Evolutionary conservation across 1,140 invertebrate species (phyloP), one percentile per base, ranked within the genome.

Genomic region (Cataglyphis hispanica): DNA sequence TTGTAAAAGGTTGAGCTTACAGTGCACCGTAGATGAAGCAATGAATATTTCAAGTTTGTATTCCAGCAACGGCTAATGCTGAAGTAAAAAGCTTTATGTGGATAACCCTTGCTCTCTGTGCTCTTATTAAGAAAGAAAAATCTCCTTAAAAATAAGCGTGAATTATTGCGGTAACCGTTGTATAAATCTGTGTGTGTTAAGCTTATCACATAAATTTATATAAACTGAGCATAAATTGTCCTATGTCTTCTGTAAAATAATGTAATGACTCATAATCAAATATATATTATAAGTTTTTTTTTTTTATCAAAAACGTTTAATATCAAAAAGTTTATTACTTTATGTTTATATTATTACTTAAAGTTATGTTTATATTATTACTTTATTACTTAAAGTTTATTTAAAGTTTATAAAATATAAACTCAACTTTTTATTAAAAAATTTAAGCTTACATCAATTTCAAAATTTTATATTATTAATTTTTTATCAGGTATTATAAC

Each of bases 11-110:
- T 43, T 22, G 67, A 43, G 76, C 60, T 53, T 66, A 72, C 66
- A 34, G 10, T 19, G 34, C 19, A 10, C 46, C 66, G 61, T 78
- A 80, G 16, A 69, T 69, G 77, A 80, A 80, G 77, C 64, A 22
- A 80, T 80, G 46, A 56, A 80, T 69, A 69, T 69, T 80, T 80
- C 64, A 69, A 37, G 46, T 69, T 27, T 50, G 22, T 80, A 58
- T 80, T 56, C 46, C 77, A 80, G 56, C 76, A 56, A 34, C 5
- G 50, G 16, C 16, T 69, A 80, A 69, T 53, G 63, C 2, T 27
- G 37, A 84, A 72, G 22, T 53, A 63, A 16, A 69, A 80, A 16
- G 13, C 25, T 56, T 69, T 22, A 34, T 16, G 16, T 25, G 10
- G 25, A 7, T 13, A 40, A 19, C 2, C 1, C 8, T 40, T 69